Conservation (phyloP, 2,888 invertebrate species). For the Exephanes ischioxanthus region DNA sequence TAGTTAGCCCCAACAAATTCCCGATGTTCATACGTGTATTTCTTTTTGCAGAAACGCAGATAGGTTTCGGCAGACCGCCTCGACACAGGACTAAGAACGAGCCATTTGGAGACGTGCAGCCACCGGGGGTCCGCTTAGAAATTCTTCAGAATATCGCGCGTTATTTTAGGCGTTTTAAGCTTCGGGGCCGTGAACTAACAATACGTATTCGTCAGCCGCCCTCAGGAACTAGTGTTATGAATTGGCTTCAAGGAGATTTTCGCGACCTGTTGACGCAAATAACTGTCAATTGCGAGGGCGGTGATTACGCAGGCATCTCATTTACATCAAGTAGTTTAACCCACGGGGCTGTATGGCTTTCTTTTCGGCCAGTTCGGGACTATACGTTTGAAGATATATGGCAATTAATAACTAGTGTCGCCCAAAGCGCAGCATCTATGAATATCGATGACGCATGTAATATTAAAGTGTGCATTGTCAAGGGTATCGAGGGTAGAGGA, state of each 20-base stretch:
- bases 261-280: background rate
- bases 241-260: background rate
- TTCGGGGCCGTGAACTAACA: background rate
- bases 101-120: background rate
- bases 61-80: background rate
- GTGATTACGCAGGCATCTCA: background rate
- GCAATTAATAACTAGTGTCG: background rate
- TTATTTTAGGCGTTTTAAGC: background rate
- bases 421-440: background rate
- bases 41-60: background rate
- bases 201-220: background rate
- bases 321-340: background rate
- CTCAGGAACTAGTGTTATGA: background rate
- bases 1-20: no score
- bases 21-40: background rate
- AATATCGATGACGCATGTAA: background rate
- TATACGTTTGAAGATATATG: conserved; percentile 18
- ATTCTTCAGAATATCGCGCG: background rate
- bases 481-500: background rate
- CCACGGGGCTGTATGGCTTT: background rate
- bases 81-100: no score
- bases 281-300: background rate
- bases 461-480: background rate
- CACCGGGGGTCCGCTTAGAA: background rate
- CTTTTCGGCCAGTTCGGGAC: conserved; percentile 7